Evolutionary conservation across 2,888 invertebrate species (phyloP), one percentile per base, ranked within the genome.

Genomic region (Vandiemenella viatica): DNA sequence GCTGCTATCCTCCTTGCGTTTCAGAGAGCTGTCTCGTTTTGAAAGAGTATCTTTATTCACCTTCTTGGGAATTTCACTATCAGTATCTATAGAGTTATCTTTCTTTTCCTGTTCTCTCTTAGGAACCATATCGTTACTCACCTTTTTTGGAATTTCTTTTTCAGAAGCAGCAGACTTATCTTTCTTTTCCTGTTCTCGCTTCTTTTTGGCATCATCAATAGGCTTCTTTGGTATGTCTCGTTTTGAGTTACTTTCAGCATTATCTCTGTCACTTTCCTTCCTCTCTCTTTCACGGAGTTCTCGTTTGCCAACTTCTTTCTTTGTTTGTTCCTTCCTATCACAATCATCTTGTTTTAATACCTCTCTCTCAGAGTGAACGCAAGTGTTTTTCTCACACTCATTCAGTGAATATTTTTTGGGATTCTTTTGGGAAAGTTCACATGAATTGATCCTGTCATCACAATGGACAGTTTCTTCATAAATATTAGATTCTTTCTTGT

Each of bases 161-260:
- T 52, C 53, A 48, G 60, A 58, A 48, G 18, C 52, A 50, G 19
- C 45, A 21, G 42, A 3, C 15, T 17, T 3, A 5, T 10, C 41
- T 63, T 43, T 58, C 57, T 4, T 51, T 38, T n/a, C n/a, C n/a
- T n/a, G 4, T 49, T 49, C 4, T 49, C 16, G 55, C 63, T 52
- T 53, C 26, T 38, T 21, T 52, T 21, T 49, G n/a, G n/a, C 45
- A 38, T 45, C 41, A 8, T n/a, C 19, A 8, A 20, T 45, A 20
- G 20, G 16, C 13, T 20, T 16, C 8, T 20, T 18, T n/a, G 15
- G 17, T 5, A 15, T 7, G 3, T 38, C 20, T 6, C 23, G 16
- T 19, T 48, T 43, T 2, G 23, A 4, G n/a, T 13, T 5, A 41
- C 23, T 23, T 42, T 6, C 10, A 17, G 42, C 42, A 10, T 20